phyloP scores from a whole-genome alignment of 2,797 vertebrate species.

The Tauraco hartlaubi region DNA sequence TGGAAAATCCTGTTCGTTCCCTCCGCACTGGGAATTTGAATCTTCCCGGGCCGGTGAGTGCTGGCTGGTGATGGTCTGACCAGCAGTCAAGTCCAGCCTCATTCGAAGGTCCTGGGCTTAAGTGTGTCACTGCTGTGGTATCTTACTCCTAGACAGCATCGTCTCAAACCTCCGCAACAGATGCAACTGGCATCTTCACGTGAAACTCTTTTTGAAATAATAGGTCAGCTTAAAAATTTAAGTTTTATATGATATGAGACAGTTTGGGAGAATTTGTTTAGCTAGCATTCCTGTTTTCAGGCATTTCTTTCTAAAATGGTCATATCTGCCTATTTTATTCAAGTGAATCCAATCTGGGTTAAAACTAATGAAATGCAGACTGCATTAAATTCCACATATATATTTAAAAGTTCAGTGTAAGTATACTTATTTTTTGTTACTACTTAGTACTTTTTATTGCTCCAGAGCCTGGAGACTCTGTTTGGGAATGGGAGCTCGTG shows the following conservation, averaged over 20 bases:
- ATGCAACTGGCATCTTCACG: neutral
- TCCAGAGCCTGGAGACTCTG: neutral
- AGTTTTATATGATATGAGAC: neutral
- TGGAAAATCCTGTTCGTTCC: neutral
- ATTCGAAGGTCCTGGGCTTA: neutral
- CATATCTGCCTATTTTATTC: neutral
- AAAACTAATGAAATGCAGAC: conserved; percentile 24
- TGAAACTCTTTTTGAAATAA: neutral
- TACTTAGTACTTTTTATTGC: neutral
- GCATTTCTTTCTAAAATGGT: neutral
- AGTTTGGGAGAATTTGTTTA: neutral
- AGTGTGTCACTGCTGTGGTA: neutral
- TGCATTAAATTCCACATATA: neutral
- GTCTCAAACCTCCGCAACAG: neutral
- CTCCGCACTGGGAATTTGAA: neutral
- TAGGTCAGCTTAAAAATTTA: neutral
- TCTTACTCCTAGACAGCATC: neutral
- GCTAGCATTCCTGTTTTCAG: neutral
- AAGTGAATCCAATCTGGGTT: neutral
- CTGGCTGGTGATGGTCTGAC: neutral
- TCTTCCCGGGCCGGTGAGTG: neutral
- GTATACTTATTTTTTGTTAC: neutral
- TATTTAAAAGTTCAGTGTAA: neutral
- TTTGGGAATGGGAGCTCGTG: neutral
- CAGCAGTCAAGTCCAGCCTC: neutral